phyloP scores from a whole-genome alignment of 2,113 vertebrate species.

The Bothrops jararaca region DNA sequence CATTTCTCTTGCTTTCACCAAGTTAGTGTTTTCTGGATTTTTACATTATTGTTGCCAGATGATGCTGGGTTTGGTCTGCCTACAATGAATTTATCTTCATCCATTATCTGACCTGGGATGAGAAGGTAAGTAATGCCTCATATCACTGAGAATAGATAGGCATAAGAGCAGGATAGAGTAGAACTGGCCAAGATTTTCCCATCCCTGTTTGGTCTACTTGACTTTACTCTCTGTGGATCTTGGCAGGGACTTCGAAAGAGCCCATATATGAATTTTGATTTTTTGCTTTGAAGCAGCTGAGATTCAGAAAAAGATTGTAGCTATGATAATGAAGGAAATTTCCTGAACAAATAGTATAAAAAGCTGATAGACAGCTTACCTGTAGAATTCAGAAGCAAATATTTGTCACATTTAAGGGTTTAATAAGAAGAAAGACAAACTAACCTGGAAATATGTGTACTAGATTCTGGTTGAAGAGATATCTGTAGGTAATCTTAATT shows the following conservation, averaged over 20 bases:
- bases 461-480: neutral
- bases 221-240: neutral
- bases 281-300: neutral
- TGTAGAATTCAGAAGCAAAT: neutral
- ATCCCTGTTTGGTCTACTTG: neutral
- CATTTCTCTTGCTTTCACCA: neutral
- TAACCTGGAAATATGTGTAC: neutral
- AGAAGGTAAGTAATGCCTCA: neutral
- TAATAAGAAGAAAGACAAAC: neutral
- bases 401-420: neutral
- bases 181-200: neutral
- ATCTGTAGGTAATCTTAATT: conserved; percentile 29
- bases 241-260: neutral
- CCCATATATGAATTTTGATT: neutral
- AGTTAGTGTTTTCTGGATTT: neutral
- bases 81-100: neutral
- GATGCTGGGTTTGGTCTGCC: neutral
- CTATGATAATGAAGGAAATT: neutral
- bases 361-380: neutral
- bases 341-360: neutral
- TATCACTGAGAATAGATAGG: neutral
- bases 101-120: neutral
- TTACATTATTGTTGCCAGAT: neutral
- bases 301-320: neutral
- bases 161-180: neutral